Evolutionary conservation across 2,888 invertebrate species (phyloP).

Genomic region (Dryadula phaetusa): DNA sequence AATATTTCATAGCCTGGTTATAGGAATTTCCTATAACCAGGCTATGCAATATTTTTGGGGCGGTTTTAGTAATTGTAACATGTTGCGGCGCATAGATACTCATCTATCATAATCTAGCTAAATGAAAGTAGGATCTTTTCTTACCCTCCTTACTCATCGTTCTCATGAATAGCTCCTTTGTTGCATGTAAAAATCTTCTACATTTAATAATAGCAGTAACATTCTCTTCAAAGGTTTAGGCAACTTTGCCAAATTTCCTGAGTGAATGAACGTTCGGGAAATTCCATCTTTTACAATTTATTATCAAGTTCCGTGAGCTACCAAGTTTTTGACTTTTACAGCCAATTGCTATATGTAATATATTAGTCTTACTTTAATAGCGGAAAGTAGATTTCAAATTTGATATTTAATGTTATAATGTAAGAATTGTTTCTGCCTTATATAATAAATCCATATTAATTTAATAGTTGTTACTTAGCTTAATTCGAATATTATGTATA

Average conservation of each 20-base stretch:
- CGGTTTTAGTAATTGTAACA: slow-evolving; percentile 10
- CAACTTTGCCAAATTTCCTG: neutral
- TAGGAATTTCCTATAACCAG: neutral
- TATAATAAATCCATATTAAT: too few relatives aligned
- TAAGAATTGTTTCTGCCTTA: neutral
- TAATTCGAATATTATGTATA: too few relatives aligned
- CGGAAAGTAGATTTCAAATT: neutral
- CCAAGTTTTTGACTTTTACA: neutral
- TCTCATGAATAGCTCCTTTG: slow-evolving; percentile 33
- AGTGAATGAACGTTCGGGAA: slow-evolving; percentile 4
- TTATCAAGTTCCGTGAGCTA: slow-evolving; percentile 1
- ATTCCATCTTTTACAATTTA: slow-evolving; percentile 7
- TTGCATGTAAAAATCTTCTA: slow-evolving; percentile 33
- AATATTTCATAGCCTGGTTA: too few relatives aligned
- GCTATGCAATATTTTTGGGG: slow-evolving; percentile 11
- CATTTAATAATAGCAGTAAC: slow-evolving; percentile 28
- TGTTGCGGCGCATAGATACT: slow-evolving; percentile 18
- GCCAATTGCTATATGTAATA: slow-evolving; percentile 6
- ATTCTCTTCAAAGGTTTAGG: slow-evolving; percentile 32
- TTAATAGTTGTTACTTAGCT: too few relatives aligned
- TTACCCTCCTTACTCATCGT: slow-evolving; percentile 27
- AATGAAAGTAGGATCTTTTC: slow-evolving; percentile 33
- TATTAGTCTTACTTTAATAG: neutral
- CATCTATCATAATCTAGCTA: slow-evolving; percentile 35
- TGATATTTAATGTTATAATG: neutral